These are phyloP conservation scores for Lepus europaeus DNA, from an alignment of 2,113 vertebrate species.

Conservation along the genomic window DNA sequence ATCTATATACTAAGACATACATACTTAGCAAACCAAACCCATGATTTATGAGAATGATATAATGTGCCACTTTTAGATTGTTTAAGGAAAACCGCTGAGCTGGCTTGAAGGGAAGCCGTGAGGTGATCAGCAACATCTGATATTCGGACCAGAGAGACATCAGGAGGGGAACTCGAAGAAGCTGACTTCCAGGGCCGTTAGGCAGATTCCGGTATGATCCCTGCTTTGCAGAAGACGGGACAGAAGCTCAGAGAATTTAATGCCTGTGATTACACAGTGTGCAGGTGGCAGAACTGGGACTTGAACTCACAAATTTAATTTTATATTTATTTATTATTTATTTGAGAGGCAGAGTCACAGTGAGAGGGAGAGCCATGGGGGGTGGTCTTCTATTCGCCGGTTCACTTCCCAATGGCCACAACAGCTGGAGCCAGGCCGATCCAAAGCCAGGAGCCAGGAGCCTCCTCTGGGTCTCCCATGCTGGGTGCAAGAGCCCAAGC, in stretches of 20 bases:
- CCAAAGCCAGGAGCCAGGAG: too few species aligned
- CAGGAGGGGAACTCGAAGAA: not conserved
- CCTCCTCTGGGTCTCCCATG: too few species aligned
- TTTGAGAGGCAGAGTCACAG: too few species aligned
- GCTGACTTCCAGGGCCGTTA: not conserved
- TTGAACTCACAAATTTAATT: not conserved
- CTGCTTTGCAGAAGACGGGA: not conserved
- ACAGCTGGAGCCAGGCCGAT: too few species aligned
- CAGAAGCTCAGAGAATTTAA: not conserved
- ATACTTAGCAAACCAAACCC: not conserved
- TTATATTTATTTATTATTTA: too few species aligned
- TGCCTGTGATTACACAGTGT: not conserved
- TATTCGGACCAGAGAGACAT: not conserved
- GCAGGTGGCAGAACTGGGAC: not conserved
- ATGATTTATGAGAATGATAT: too few species aligned
- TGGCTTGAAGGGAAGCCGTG: not conserved
- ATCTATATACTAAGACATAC: not conserved
- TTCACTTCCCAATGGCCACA: too few species aligned
- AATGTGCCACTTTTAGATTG: conserved; percentile 26
- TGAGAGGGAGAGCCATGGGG: too few species aligned
- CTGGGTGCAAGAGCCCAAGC: too few species aligned
- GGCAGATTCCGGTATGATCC: not conserved
- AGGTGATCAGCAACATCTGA: not conserved
- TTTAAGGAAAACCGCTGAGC: not conserved
- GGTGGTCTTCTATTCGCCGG: too few species aligned